Base-by-base conservation (phyloP, 2,113 vertebrate genomes). In the Vicugna pacos region DNA sequence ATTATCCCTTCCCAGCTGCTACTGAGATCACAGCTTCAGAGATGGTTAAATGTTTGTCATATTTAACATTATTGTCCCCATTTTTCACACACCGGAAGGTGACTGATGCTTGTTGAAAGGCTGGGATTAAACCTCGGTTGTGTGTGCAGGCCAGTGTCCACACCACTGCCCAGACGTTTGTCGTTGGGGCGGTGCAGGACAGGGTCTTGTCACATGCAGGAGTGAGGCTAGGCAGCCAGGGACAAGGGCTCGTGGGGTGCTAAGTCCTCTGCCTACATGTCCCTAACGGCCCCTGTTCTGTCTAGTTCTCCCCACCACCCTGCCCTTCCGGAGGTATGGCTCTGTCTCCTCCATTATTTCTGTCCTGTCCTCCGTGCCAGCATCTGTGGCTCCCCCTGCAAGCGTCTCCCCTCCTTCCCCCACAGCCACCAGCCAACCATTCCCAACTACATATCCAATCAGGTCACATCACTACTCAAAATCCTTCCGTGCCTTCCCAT, bases 1-100 rank as follows among this genome's bases (percentile, higher is more conserved):
- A 86, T 95, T 85, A 70, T 94, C 88, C 91, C 85, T 90, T 94
- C 60, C 96, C 88, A 79, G 32, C 56, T 91, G 90, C 35, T 65
- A 75, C 80, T 8, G 0, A 93, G 96, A 92, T 91, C 95, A 65
- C 90, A 81, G 80, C 70, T 80, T 93, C 72, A 56, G 93, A 79
- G 97, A 97, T 8, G 14, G 48, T 26, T 88, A 73, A 73, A 48
- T 0, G 1, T 30, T 24, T 95, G 96, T 92, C 84, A 89, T 56
- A 50, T 82, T 69, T 83, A 73, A 89, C 95, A 92, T 73, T 35
- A 89, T 67, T 58, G 32, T 65, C 69, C 91, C 90, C 96, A 95
- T 92, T 62, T 97, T 90, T 97, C 84, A 94, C 62, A 13, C 10
- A 38, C 20, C 4, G 52, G 65, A 79, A 46, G 86, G 32, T 32